Evolutionary conservation across 2,888 invertebrate genomes (phyloP).

Genomic region (Lepidocyrtoides sp.): DNA sequence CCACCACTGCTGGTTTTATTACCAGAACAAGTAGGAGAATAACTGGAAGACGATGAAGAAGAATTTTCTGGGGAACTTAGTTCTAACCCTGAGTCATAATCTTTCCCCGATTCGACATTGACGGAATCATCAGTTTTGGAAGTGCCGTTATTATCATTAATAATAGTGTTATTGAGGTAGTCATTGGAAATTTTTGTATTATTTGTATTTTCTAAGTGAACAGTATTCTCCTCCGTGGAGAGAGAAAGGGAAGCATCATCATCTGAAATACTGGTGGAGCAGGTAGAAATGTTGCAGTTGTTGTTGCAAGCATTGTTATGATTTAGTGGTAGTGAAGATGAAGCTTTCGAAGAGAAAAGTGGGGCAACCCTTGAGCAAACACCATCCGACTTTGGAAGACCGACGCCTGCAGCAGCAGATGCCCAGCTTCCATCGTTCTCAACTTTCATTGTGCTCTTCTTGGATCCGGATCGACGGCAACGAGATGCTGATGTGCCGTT

Average conservation of each 20-base stretch:
- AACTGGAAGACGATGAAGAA: slow-evolving; percentile 68
- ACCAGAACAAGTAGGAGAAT: slow-evolving; percentile 3
- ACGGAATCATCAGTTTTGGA: slow-evolving; percentile 42
- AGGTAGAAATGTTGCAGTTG: slow-evolving; percentile 48
- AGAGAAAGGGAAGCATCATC: slow-evolving; percentile 14
- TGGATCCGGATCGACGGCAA: slow-evolving; percentile 78
- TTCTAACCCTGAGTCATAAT: slow-evolving; percentile 85
- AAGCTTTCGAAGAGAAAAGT: slow-evolving; percentile 56
- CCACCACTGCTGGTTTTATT: not conserved
- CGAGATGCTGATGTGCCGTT: slow-evolving; percentile 37
- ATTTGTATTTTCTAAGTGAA: not conserved
- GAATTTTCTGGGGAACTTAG: slow-evolving; percentile 84
- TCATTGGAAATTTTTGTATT: not conserved
- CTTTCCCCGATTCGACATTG: slow-evolving; percentile 56
- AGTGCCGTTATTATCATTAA: slow-evolving; percentile 4
- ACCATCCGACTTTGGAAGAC: slow-evolving; percentile 82
- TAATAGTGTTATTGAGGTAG: slow-evolving; percentile 38
- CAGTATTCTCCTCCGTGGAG: not conserved
- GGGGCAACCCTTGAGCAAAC: slow-evolving; percentile 85
- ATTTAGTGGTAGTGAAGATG: slow-evolving; percentile 5
- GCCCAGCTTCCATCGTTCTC: slow-evolving; percentile 72
- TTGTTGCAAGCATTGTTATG: not conserved
- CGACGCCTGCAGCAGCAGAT: not conserved
- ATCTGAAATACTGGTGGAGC: slow-evolving; percentile 57
- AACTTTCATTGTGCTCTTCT: slow-evolving; percentile 68